These are phyloP conservation scores for Suillia variegata DNA, from an alignment of 2,888 invertebrate species.

Conservation along the genomic window DNA sequence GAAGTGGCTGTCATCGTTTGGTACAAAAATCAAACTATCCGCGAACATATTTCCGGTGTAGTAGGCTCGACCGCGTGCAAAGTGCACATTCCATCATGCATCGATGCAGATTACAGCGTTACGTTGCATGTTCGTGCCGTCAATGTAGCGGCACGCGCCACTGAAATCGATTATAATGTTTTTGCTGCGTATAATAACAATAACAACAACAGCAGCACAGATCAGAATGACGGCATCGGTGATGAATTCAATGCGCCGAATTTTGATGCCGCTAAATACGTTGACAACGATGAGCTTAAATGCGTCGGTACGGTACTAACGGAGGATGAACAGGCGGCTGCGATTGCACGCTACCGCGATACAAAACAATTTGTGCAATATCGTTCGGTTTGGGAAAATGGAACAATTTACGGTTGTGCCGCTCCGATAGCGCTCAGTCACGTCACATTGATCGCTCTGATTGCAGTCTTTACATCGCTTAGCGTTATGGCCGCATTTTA, in stretches of 20 bases:
- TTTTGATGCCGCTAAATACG: slow-evolving; percentile 15
- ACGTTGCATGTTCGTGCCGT: slow-evolving; percentile 44
- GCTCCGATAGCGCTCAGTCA: slow-evolving; percentile 14
- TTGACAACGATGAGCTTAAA: slow-evolving; percentile 27
- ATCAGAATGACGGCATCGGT: too few species aligned
- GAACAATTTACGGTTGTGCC: slow-evolving; percentile 22
- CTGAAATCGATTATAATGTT: slow-evolving; percentile 35
- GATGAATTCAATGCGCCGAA: not conserved
- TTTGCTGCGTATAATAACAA: slow-evolving; percentile 30
- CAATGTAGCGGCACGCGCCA: slow-evolving; percentile 34
- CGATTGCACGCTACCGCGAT: slow-evolving; percentile 14
- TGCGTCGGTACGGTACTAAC: slow-evolving; percentile 20
- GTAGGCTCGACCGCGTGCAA: slow-evolving; percentile 31
- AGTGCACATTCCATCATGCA: slow-evolving; percentile 35
- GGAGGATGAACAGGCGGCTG: slow-evolving; percentile 10
- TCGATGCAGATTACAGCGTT: slow-evolving; percentile 33
- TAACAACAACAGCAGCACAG: slow-evolving; percentile 2
- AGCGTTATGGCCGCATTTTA: slow-evolving; percentile 30
- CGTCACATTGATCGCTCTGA: slow-evolving; percentile 26
- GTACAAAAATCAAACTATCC: slow-evolving; percentile 31
- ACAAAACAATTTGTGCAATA: slow-evolving; percentile 26
- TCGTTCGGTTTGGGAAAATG: slow-evolving; percentile 31
- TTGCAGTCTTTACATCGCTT: slow-evolving; percentile 28
- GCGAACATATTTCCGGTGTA: slow-evolving; percentile 35
- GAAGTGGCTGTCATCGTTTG: slow-evolving; percentile 57